Conservation (phyloP, 2,113 vertebrate species). For the Cochlearius cochlearius region DNA sequence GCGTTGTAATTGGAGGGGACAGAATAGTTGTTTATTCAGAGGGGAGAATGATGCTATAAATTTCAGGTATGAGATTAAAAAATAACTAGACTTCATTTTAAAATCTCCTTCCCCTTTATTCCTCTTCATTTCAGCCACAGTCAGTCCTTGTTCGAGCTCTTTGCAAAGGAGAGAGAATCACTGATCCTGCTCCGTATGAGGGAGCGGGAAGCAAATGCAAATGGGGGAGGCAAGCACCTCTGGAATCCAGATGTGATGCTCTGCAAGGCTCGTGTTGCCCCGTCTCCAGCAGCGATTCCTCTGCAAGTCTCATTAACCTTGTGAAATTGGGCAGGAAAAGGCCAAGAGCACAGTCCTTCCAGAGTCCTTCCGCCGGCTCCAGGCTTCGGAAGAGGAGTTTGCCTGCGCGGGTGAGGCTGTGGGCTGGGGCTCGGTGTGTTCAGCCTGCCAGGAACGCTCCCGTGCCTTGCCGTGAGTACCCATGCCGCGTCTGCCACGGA, state of each 20-base stretch:
- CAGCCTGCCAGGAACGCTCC: background rate
- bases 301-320: constrained; percentile 47
- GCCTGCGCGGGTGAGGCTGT: background rate
- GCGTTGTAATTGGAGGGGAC: constrained; percentile 42
- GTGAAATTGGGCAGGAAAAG: constrained; percentile 42
- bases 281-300: background rate
- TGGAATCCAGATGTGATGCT: constrained; percentile 48
- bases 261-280: constrained; percentile 8
- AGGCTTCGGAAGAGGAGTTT: background rate
- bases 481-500: accelerated
- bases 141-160: background rate
- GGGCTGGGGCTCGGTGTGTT: background rate
- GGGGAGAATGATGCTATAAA: constrained; percentile 12
- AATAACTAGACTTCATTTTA: constrained; percentile 26
- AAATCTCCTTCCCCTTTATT: constrained; percentile 36
- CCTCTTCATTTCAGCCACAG: background rate
- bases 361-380: constrained; percentile 21
- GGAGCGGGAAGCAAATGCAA: background rate
- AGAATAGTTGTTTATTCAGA: constrained; percentile 45
- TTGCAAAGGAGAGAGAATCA: background rate
- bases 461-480: accelerated
- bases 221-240: background rate
- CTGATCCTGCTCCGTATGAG: background rate
- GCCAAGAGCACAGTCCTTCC: background rate
- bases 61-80: constrained; percentile 50